Conservation (phyloP, 2,113 vertebrate genomes). For the Mionectes macconnelli region DNA sequence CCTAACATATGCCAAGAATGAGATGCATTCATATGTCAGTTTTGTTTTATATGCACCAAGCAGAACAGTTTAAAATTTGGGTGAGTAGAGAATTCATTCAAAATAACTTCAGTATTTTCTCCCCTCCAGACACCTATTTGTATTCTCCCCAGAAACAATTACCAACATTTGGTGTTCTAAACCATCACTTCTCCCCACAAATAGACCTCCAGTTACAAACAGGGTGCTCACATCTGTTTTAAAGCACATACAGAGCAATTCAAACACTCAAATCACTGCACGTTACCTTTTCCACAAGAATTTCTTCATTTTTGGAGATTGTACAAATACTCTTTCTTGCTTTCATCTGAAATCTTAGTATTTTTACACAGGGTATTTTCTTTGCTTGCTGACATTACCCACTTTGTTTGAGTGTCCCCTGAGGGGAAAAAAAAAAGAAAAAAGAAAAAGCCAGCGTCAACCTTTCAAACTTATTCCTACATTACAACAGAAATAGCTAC, state of each 20-base stretch:
- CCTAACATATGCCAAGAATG: not conserved
- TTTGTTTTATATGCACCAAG: not conserved
- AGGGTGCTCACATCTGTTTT: not conserved
- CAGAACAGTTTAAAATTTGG: not conserved
- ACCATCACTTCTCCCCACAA: not conserved
- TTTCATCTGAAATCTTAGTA: slow-evolving; percentile 6
- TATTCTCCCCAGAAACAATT: not conserved
- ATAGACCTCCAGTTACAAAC: not conserved
- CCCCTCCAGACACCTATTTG: not conserved
- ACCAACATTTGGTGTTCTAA: not conserved
- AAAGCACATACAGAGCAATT: not conserved
- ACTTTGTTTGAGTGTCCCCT: slow-evolving; percentile 48
- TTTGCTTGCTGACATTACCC: not conserved
- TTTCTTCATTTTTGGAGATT: slow-evolving; percentile 2
- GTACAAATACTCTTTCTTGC: not conserved
- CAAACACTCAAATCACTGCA: not conserved
- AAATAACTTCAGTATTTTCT: not conserved
- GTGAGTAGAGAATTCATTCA: not conserved
- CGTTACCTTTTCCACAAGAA: slow-evolving; percentile 53
- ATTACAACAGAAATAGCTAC: not conserved
- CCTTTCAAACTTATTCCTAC: not conserved
- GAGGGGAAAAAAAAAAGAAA: not conserved
- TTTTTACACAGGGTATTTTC: slow-evolving; percentile 6
- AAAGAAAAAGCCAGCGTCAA: not conserved
- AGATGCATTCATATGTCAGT: not conserved